Evolutionary conservation across 2,888 invertebrate genomes (phyloP), one percentile per base, ranked within the genome.

Genomic region (Notodonta ziczac): DNA sequence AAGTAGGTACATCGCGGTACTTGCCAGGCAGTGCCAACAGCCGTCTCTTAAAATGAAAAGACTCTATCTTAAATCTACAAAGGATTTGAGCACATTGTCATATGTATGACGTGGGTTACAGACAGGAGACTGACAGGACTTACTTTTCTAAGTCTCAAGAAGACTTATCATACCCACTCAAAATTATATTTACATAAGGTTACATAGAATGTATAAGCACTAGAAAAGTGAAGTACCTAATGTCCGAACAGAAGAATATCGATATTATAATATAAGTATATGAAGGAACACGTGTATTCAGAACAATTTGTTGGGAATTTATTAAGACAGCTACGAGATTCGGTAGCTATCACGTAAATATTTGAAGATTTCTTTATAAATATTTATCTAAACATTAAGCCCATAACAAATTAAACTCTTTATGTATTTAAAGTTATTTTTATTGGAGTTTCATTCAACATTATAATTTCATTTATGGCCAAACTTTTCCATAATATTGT

Each of bases 251-350:
- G 40, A 9, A 55, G 5, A 16, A 14, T 55, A 55, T 55, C 40
- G 55, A 55, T 40, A 24, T 24, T 24, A 24, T 24, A 24, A 24
- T 24, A 24, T 24, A 2, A 39, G 40, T 32, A 53, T 13, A 42
- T 40, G 14, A 24, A 56, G 16, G 44, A 56, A 24, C 64, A 68
- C 63, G 58, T 66, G 64, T 63, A 61, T 72, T 55, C 13, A 56
- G 60, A 72, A 65, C 66, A 56, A 68, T 74, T 70, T 62, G 55
- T 65, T 32, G 53, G 56, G 57, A 62, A 72, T 66, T 65, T 73
- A 74, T 74, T 57, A 62, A 70, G 72, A 70, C 69, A 68, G 66
- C 52, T 63, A 73, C 58, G 63, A 58, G 60, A 63, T 67, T 70
- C 63, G 61, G 67, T 68, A 62, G 66, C 63, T 50, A 65, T 65